Conservation (phyloP, 2,797 vertebrate species). For the Malacoraja senta region DNA sequence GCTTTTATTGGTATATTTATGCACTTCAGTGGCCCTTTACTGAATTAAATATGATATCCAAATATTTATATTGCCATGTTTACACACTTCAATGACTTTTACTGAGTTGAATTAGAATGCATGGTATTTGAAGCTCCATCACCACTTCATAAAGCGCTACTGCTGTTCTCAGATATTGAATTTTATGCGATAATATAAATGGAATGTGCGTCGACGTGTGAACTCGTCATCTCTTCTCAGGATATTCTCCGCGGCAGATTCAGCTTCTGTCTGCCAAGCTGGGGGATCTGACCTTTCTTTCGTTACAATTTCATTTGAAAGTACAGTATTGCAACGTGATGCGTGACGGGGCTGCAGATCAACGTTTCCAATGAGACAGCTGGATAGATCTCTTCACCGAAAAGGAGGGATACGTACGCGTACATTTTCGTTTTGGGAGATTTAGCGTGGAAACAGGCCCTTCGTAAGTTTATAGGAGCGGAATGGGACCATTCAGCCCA, state of each 20-base stretch:
- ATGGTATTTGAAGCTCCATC: neutral
- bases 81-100: neutral
- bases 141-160: neutral
- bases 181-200: conserved; percentile 6
- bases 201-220: neutral
- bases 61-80: neutral
- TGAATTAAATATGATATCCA: neutral
- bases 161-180: neutral
- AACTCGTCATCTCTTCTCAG: neutral
- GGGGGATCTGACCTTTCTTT: neutral
- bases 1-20: neutral
- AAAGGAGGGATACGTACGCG: neutral
- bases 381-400: neutral
- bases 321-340: neutral
- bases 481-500: too few species aligned
- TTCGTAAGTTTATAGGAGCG: too few species aligned
- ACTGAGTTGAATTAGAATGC: neutral
- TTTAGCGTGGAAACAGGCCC: too few species aligned
- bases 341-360: neutral
- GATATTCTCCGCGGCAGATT: neutral
- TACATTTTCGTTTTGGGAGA: too few species aligned
- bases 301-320: neutral
- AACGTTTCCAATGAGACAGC: neutral
- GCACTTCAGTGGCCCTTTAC: neutral
- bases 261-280: neutral